Base-by-base conservation (phyloP, 2,797 vertebrate genomes). In the Lutjanus campechanus region DNA sequence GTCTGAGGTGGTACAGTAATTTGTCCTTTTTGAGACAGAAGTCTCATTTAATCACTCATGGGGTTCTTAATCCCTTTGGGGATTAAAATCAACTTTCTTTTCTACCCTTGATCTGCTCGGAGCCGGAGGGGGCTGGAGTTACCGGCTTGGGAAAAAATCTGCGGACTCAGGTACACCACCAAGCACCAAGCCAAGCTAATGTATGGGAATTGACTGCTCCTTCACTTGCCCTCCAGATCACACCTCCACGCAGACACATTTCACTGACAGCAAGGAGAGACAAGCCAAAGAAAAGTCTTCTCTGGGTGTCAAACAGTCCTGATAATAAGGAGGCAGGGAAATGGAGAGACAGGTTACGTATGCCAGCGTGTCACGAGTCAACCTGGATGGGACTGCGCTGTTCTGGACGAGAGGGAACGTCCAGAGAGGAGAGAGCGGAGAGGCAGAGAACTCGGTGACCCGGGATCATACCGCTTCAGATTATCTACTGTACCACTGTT, bases 11-110 rank as follows among this genome's bases (percentile, higher is more conserved):
- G 92, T 91, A 89, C 90, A 91, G 87, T 91, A 87, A 91, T 91
- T 91, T 91, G 84, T 89, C 83, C 81, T 88, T 87, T 85, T 92
- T 73, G 78, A 91, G 83, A 91, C 79, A 91, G 81, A 85, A 84
- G 87, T 88, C 90, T 93, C 67, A 81, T 92, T 87, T 89, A 91
- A 94, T 92, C 86, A 89, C 89, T 91, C 92, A 85, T 93, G 91
- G 72, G 90, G 77, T 85, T 87, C 29, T 86, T 93, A 94, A 94
- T 94, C 93, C 86, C 72, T 36, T 77, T 68, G 66, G 77, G 92
- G 92, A 94, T 94, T 93, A 94, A 90, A 90, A 89, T 91, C 68
- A 79, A 89, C 73, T 87, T 91, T 88, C 47, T 88, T 90, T 88
- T 86, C 75, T 69, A 72, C 66, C 86, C 89, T 92, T 92, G 87